phyloP scores from a whole-genome alignment of 2,113 vertebrate species.

The Pseudorasbora parva region DNA sequence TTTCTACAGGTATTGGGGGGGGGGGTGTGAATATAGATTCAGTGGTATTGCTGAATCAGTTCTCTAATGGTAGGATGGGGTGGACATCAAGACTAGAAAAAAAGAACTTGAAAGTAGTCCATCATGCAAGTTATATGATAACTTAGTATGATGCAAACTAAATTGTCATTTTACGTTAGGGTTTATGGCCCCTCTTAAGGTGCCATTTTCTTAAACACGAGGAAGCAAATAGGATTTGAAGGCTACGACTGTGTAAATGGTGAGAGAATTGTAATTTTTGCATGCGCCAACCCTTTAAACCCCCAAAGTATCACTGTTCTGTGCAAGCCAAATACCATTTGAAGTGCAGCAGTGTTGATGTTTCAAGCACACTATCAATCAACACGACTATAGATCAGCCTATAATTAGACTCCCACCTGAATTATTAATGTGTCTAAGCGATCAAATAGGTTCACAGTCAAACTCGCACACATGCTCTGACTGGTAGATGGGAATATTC shows the following conservation, averaged over 20 bases:
- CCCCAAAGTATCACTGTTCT: background rate
- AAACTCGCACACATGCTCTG: conserved; percentile 13
- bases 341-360: conserved; percentile 18
- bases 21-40: conserved; percentile 1
- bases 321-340: background rate
- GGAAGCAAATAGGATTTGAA: background rate
- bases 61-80: conserved; percentile 17
- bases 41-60: background rate
- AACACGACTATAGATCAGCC: conserved; percentile 39
- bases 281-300: background rate
- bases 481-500: conserved; percentile 37
- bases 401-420: conserved; percentile 50
- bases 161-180: background rate
- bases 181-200: background rate
- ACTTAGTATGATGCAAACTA: no score
- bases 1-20: no score
- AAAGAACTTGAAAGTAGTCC: background rate
- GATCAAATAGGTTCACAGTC: conserved; percentile 44
- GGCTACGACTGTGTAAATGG: background rate
- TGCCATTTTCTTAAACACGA: background rate
- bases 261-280: background rate
- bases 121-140: background rate
- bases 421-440: conserved; percentile 47
- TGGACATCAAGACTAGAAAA: background rate
- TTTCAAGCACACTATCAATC: conserved; percentile 42